Percentiles rank a stretch among this genome's conserved stretches.
Evolutionary conservation across 2,888 invertebrate species (phyloP).

Genomic region (Nemurella pictetii): DNA sequence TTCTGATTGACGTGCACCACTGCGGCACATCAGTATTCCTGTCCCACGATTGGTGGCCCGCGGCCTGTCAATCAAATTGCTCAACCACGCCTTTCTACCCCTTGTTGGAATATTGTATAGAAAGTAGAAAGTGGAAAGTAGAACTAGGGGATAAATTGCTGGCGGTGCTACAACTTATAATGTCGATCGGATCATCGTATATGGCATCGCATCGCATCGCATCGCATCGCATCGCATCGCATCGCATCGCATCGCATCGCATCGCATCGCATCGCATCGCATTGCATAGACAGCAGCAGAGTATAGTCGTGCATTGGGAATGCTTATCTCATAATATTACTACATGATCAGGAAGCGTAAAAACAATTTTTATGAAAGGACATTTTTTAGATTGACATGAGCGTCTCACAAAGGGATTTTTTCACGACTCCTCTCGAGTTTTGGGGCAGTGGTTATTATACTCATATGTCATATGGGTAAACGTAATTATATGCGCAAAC

Average conservation of each 20-base stretch:
- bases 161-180: neutral
- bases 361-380: neutral
- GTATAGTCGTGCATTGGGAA: neutral
- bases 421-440: too few relatives aligned
- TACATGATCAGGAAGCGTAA: neutral
- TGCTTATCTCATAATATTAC: neutral
- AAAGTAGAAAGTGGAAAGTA: too few relatives aligned
- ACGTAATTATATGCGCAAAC: too few relatives aligned
- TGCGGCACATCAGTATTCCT: slow-evolving; percentile 74
- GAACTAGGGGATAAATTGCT: slow-evolving; percentile 9
- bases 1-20: slow-evolving; percentile 75
- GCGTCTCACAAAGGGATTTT: neutral
- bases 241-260: too few relatives aligned
- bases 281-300: too few relatives aligned
- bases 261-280: too few relatives aligned
- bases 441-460: too few relatives aligned
- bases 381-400: neutral
- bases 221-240: too few relatives aligned
- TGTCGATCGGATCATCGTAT: neutral
- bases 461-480: too few relatives aligned
- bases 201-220: too few relatives aligned
- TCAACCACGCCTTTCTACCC: slow-evolving; percentile 42
- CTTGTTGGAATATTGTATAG: slow-evolving; percentile 26
- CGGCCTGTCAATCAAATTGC: slow-evolving; percentile 77
- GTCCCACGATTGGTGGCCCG: slow-evolving; percentile 76